These are phyloP conservation scores for Homarus gammarus DNA, from an alignment of 2,888 invertebrate species.

Conservation along the genomic window DNA sequence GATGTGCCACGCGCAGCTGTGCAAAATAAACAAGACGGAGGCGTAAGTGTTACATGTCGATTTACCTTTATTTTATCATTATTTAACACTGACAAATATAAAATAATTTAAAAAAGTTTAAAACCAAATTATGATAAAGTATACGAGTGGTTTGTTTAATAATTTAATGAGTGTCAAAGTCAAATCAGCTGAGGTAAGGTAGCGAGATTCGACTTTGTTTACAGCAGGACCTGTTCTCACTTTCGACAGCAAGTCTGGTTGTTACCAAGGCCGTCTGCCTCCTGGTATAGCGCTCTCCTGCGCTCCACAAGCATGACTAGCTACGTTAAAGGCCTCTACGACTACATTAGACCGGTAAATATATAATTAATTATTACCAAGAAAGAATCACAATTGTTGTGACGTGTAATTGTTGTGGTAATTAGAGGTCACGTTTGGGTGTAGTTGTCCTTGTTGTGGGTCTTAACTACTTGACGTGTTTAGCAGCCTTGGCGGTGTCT, in stretches of 20 bases:
- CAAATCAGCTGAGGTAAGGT: too few relatives aligned
- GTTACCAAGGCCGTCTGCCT: background rate
- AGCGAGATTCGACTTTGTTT: background rate
- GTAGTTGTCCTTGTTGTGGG: too few relatives aligned
- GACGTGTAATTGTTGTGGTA: too few relatives aligned
- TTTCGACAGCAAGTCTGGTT: background rate
- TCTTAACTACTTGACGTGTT: too few relatives aligned
- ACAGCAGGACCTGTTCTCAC: background rate
- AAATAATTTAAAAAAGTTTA: background rate
- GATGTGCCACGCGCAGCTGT: conserved; percentile 49
- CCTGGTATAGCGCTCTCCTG: background rate
- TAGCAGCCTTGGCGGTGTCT: too few relatives aligned
- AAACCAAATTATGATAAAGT: background rate
- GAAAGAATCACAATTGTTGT: too few relatives aligned
- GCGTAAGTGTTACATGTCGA: background rate
- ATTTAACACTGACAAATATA: background rate
- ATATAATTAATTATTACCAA: too few relatives aligned
- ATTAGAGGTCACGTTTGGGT: too few relatives aligned
- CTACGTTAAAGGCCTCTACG: conserved; percentile 69
- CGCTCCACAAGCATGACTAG: conserved; percentile 44
- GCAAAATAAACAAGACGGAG: conserved; percentile 39
- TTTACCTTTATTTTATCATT: background rate
- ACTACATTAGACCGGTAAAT: conserved; percentile 65
- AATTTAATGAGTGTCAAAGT: too few relatives aligned
- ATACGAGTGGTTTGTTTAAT: background rate